These are phyloP conservation scores for Brassicogethes aeneus DNA, from an alignment of 2,888 invertebrate species.

Conservation along the genomic window DNA sequence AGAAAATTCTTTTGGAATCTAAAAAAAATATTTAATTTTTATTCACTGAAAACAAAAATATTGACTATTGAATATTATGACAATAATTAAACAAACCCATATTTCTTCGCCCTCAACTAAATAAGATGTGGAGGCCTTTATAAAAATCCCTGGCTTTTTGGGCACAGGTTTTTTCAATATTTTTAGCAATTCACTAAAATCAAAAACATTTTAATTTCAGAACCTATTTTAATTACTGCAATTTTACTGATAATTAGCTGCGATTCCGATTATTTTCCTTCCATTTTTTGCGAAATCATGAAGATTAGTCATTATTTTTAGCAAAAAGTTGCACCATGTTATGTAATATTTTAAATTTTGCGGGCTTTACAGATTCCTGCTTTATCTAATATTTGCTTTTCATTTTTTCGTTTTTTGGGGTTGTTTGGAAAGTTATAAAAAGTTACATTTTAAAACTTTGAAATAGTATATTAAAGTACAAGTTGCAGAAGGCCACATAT, in stretches of 20 bases:
- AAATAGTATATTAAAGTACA: too few relatives aligned
- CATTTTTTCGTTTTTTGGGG: too few relatives aligned
- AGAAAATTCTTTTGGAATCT: conserved; percentile 57
- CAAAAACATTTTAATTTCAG: conserved; percentile 8
- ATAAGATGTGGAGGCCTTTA: conserved; percentile 62
- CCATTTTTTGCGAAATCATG: conserved; percentile 36
- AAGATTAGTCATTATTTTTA: conserved; percentile 15
- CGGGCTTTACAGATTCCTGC: conserved; percentile 9
- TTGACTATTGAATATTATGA: background rate
- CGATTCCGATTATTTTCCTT: conserved; percentile 57
- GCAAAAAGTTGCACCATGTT: conserved; percentile 12
- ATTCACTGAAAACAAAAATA: conserved; percentile 2
- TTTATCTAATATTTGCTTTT: too few relatives aligned
- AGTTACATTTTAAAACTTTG: too few relatives aligned
- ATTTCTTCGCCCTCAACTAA: conserved; percentile 53
- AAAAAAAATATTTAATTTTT: conserved; percentile 18
- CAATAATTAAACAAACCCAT: conserved; percentile 43
- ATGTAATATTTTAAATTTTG: conserved; percentile 14
- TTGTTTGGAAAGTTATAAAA: too few relatives aligned
- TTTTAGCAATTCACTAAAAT: conserved; percentile 49
- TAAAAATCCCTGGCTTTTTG: conserved; percentile 56
- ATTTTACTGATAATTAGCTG: conserved; percentile 55
- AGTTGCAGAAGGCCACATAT: too few relatives aligned
- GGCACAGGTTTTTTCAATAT: conserved; percentile 55
- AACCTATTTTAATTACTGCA: conserved; percentile 5